Conservation (phyloP, 2,113 vertebrate genomes). For the Rhabdomys dilectus region DNA sequence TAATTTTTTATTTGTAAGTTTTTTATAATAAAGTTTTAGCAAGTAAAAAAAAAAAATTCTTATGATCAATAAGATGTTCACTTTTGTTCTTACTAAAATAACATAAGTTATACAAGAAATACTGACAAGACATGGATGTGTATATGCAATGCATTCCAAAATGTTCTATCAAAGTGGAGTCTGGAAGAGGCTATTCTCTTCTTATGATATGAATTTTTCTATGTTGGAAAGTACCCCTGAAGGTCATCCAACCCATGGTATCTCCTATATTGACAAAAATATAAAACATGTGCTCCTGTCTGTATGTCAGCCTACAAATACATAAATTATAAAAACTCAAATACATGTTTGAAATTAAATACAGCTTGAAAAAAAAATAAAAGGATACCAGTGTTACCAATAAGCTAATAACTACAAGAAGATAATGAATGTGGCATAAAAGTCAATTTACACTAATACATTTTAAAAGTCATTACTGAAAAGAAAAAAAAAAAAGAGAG, state of each 20-base stretch:
- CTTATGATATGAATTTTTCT: background rate
- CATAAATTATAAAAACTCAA: background rate
- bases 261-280: background rate
- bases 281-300: background rate
- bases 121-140: background rate
- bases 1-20: background rate
- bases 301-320: background rate
- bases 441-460: slow-evolving; percentile 2
- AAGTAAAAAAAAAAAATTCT: background rate
- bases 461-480: slow-evolving; percentile 16
- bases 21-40: background rate
- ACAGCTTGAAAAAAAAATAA: background rate
- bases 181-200: background rate
- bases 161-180: background rate
- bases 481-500: background rate
- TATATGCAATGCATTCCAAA: background rate
- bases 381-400: background rate
- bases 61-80: background rate
- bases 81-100: background rate
- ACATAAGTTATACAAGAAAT: background rate
- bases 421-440: background rate
- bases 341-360: background rate
- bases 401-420: slow-evolving; percentile 3
- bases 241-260: background rate
- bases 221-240: slow-evolving; percentile 8